phyloP scores from a whole-genome alignment of 2,888 invertebrate species.

The Vesta saturnalis region DNA sequence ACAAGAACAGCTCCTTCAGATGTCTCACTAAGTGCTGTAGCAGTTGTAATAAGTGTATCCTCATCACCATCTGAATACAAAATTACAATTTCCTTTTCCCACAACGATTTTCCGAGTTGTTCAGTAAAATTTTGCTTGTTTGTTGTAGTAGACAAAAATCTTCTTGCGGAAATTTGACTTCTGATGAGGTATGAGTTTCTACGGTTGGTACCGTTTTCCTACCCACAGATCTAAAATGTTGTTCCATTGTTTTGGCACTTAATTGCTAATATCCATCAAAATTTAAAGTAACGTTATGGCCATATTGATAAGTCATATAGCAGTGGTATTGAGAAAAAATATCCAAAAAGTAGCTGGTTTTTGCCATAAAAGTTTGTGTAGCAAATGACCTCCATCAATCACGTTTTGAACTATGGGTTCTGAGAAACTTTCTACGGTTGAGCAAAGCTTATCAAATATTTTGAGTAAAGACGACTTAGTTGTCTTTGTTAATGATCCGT shows the following conservation, averaged over 20 bases:
- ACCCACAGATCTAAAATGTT: slow-evolving; percentile 8
- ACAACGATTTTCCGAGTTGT: slow-evolving; percentile 2
- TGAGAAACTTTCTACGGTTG: neutral
- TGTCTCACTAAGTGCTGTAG: slow-evolving; percentile 9
- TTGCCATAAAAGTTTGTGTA: slow-evolving; percentile 16
- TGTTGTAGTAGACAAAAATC: slow-evolving; percentile 12
- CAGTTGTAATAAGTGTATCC: slow-evolving; percentile 11
- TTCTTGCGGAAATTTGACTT: neutral
- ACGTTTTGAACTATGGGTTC: slow-evolving; percentile 7
- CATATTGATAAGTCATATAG: slow-evolving; percentile 12
- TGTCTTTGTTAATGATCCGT: slow-evolving; percentile 8
- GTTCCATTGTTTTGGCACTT: neutral
- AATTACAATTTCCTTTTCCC: neutral
- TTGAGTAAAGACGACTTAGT: slow-evolving; percentile 12
- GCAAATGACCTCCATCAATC: slow-evolving; percentile 15
- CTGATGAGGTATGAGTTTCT: neutral
- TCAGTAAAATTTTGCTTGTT: neutral
- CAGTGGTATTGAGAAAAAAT: slow-evolving; percentile 14
- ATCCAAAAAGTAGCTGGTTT: slow-evolving; percentile 5
- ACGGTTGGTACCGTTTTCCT: slow-evolving; percentile 6
- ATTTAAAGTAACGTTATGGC: slow-evolving; percentile 3
- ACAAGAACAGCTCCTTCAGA: neutral
- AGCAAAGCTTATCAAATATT: slow-evolving; percentile 14
- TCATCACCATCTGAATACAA: slow-evolving; percentile 17
- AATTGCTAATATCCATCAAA: slow-evolving; percentile 9